phyloP scores from a whole-genome alignment of 1,140 invertebrate species.

The Drosophila pruinosa region DNA sequence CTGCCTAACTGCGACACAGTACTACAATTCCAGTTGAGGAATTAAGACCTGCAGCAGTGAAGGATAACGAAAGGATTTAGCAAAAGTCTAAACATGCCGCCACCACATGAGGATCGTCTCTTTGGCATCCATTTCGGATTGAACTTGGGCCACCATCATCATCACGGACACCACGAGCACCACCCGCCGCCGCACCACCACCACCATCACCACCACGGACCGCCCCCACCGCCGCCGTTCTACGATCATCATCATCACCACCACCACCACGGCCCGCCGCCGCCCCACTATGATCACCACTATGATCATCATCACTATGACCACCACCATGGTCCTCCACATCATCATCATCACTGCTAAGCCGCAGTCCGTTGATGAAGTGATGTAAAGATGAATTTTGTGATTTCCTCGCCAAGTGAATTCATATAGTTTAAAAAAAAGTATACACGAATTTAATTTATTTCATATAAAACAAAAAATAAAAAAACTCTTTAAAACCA shows the following conservation, averaged over 20 bases:
- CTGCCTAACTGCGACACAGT: conserved; percentile 30
- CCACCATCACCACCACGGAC: conserved; percentile 35
- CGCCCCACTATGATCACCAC: conserved; percentile 26
- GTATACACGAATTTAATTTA: conserved; percentile 57
- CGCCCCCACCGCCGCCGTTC: conserved; percentile 29
- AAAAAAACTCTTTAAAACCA: neutral
- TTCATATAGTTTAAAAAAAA: conserved; percentile 3
- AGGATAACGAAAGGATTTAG: conserved; percentile 21
- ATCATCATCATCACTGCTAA: conserved; percentile 58
- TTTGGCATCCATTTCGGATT: conserved; percentile 64
- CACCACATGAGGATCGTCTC: conserved; percentile 59
- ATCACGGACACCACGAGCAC: conserved; percentile 41
- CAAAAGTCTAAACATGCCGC: conserved; percentile 46
- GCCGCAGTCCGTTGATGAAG: neutral
- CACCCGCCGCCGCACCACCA: conserved; percentile 23
- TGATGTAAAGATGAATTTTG: neutral
- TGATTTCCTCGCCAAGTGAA: conserved; percentile 6
- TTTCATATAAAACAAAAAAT: conserved; percentile 19
- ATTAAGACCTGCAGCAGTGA: conserved; percentile 24
- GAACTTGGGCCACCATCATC: conserved; percentile 42
- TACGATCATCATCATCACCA: conserved; percentile 40
- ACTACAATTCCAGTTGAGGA: conserved; percentile 11
- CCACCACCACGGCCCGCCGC: conserved; percentile 45
- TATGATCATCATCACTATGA: conserved; percentile 32
- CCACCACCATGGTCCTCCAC: conserved; percentile 52